Evolutionary conservation across 1,140 invertebrate genomes (phyloP), one percentile per base, ranked within the genome.

Genomic region (Drosophila grimshawi): DNA sequence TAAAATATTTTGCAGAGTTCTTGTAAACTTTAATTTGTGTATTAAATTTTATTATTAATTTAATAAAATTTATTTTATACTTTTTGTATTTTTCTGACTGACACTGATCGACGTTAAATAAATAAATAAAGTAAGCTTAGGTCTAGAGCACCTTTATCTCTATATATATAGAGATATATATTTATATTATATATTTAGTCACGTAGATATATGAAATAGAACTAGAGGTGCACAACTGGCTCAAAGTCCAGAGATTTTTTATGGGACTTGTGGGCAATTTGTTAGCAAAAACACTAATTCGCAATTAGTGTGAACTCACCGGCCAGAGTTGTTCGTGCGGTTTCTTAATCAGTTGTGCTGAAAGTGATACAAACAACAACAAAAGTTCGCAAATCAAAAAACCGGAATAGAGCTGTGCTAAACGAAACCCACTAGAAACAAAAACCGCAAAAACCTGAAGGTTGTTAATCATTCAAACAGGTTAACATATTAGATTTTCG

Each of bases 351-450:
- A 52, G 45, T 55, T 57, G 41, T 68, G 55, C 45, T 43, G 27
- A 30, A 5, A 27, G 4, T 11, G 29, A 62, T 33, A 69, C 11
- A 30, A 27, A 55, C 19, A 59, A 11, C 43, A 67, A 53, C 6
- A 33, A 46, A 6, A 27, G 39, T 3, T 43, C 39, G 10, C 39
- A 46, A 43, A 19, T 33, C 45, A 39, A 10, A 32, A 74, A 69
- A 62, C 65, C 66, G 71, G 71, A 56, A 61, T 68, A 61, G 48
- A 41, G 45, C 30, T 60, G 63, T 60, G 70, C 55, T 61, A 67
- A 71, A 59, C 46, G 39, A 68, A 61, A 11, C 7, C 39, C 61
- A 43, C n/a, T 33, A 45, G n/a, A 33, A 11, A 4, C 4, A 4
- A 64, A 64, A 57, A 61, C 32, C 39, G 37, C 35, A 61, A 37